Evolutionary conservation across 2,113 vertebrate species (phyloP), one percentile per base, ranked within the genome.

Genomic region (Misgurnus mizolepis): DNA sequence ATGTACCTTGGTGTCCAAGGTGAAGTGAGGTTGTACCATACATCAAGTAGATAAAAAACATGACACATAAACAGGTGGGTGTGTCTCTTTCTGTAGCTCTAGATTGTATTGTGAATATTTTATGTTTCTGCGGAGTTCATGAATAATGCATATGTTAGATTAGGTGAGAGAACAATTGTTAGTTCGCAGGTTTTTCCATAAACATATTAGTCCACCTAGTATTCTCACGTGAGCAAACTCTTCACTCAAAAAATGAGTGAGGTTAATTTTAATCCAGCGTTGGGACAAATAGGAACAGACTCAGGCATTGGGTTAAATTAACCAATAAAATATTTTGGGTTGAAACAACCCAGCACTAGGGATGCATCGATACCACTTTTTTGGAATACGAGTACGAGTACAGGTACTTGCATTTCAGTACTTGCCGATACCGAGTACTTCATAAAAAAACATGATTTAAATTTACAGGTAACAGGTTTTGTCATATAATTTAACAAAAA

Each of bases 101-200:
- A 80, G 61, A 66, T 39, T 79, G 60, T 79, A 69, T 62, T 7
- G 47, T 80, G 17, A 87, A 88, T 89, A 86, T 89, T 87, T 88
- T 68, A 89, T 85, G 58, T 66, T 71, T 50, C 68, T 47, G 78
- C 68, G 69, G 78, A 79, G 78, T 87, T 79, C 79, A 87, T 87
- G 72, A 88, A 88, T 87, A 70, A 88, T 85, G 81, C 71, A 88
- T 78, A 39, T 14, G 11, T 82, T 18, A 1, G 76, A 88, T 80
- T 84, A 84, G 79, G 87, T 77, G 67, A 87, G 74, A 88, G 88
- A 80, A 73, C 40, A 65, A 70, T 17, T 58, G 76, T 85, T 86
- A 61, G 78, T 82, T 84, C 82, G 73, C 79, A 85, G 64, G 69
- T 76, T 86, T 80, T 87, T 87, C 78, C 85, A 87, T 77, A 75